Percentiles rank a stretch among this genome's conserved stretches.
Evolutionary conservation across 2,797 vertebrate genomes (phyloP).

Genomic region (Enteromius unitaeniatus): DNA sequence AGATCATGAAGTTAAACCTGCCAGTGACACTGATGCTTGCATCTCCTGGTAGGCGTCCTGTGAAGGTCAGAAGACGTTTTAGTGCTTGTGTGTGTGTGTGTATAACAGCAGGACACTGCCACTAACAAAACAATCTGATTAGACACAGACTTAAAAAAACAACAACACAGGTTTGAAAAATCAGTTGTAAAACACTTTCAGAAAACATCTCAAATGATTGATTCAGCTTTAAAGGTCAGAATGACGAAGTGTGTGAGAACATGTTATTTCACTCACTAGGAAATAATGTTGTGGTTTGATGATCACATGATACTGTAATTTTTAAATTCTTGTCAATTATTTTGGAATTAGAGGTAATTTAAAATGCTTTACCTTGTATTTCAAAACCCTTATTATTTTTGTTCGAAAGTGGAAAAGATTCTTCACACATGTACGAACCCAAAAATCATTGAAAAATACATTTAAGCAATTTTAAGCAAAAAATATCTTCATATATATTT

Average conservation of each 20-base stretch:
- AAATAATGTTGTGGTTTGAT: background rate
- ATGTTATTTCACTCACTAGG: background rate
- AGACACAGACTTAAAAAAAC: conserved; percentile 46
- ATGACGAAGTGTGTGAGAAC: background rate
- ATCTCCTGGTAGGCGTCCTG: background rate
- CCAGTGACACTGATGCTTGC: background rate
- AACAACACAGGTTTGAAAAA: background rate
- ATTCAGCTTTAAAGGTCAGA: background rate
- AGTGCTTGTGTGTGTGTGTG: background rate
- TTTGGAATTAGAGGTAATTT: background rate
- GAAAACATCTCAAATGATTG: background rate
- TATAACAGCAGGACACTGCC: conserved; percentile 55
- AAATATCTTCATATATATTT: background rate
- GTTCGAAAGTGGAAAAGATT: background rate
- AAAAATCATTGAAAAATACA: background rate
- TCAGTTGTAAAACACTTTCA: background rate
- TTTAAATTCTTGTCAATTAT: background rate
- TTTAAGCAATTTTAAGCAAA: background rate
- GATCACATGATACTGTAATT: background rate
- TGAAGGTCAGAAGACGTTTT: background rate
- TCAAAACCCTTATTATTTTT: background rate
- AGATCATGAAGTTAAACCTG: background rate
- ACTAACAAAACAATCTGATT: conserved; percentile 50
- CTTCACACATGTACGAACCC: background rate
- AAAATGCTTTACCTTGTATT: background rate